A percentile compares a stretch with the other conserved stretches of the same genome.
phyloP scores from a whole-genome alignment of 64 coral and sea anemone genomes.

The Dendrophyllia cribrosa region DNA sequence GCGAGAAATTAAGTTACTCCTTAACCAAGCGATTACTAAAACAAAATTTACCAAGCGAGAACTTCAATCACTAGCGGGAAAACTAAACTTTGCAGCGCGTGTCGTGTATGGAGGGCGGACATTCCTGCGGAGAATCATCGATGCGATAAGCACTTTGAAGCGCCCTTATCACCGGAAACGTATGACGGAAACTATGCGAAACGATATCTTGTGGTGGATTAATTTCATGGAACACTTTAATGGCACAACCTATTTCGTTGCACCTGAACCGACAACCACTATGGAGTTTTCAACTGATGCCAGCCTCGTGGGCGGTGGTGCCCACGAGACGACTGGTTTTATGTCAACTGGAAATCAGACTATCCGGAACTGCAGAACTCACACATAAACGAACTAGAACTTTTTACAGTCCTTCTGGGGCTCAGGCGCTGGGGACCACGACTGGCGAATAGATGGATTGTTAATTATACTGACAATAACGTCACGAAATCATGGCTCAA shows the following conservation, averaged over 20 bases:
- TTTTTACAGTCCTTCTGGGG: constrained; percentile 5
- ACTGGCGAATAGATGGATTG: neutral
- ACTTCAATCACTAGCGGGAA: no score
- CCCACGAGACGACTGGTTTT: no score
- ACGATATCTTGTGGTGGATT: constrained; percentile 54
- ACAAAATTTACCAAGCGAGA: no score
- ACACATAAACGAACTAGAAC: constrained; percentile 62
- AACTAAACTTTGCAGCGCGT: no score
- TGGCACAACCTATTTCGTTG: constrained; percentile 19
- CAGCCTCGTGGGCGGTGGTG: neutral
- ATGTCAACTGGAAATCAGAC: no score
- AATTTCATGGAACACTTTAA: constrained; percentile 47
- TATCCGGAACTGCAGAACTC: neutral
- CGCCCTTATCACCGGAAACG: neutral
- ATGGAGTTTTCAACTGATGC: constrained; percentile 52
- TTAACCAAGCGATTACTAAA: no score
- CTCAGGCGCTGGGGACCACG: neutral
- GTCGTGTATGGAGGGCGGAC: no score
- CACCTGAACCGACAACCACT: neutral
- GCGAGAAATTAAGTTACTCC: no score
- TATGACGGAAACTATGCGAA: neutral
- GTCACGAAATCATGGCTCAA: no score
- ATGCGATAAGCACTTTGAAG: no score
- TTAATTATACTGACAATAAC: constrained; percentile 44
- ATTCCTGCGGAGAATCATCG: no score